phyloP scores from a whole-genome alignment of 2,113 vertebrate genomes.

The Gopherus evgoodei region DNA sequence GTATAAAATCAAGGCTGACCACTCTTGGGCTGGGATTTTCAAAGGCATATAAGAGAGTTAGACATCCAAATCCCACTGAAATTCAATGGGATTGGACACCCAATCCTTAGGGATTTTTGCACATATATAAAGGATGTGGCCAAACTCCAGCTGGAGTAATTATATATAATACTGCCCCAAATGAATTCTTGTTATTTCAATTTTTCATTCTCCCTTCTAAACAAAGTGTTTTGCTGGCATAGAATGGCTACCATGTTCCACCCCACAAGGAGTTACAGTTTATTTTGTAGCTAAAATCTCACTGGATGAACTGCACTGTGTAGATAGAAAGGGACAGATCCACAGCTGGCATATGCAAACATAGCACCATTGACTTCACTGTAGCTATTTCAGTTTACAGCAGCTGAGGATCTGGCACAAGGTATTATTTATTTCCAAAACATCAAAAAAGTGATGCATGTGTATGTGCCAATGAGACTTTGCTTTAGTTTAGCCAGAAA shows the following conservation, averaged over 20 bases:
- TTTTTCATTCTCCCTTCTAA: not conserved
- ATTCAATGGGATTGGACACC: accelerated
- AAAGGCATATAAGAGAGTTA: not conserved
- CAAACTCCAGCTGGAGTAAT: not conserved
- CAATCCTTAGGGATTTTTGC: not conserved
- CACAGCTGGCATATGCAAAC: not conserved
- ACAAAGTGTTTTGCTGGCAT: not conserved
- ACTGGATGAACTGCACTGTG: not conserved
- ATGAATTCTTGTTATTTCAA: not conserved
- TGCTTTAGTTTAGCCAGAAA: not conserved
- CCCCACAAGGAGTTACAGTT: accelerated
- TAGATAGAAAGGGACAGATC: not conserved
- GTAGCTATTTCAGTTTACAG: not conserved
- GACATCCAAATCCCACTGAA: not conserved
- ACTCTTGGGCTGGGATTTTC: not conserved
- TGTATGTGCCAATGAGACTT: not conserved
- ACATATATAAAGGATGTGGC: not conserved
- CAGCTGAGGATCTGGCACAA: not conserved
- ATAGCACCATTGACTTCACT: not conserved
- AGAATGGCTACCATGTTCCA: not conserved
- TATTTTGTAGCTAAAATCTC: not conserved
- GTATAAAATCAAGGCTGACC: not conserved
- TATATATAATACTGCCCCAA: not conserved
- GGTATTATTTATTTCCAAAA: accelerated
- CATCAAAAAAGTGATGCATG: not conserved